phyloP scores from a whole-genome alignment of 2,797 vertebrate species.

The Sebastes diaconus region DNA sequence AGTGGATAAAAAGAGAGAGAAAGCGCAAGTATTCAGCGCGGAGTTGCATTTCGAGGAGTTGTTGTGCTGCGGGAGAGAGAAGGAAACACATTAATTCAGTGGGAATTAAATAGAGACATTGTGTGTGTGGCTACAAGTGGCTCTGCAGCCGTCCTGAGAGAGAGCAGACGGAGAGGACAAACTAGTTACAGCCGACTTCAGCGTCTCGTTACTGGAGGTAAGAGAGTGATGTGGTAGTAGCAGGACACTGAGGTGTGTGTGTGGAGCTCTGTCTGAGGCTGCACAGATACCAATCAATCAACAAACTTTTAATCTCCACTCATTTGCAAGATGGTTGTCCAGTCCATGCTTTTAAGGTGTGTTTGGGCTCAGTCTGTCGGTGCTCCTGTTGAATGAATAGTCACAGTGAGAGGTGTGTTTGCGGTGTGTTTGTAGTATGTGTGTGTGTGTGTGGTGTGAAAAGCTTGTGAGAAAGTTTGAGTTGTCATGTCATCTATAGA shows the following conservation, averaged over 20 bases:
- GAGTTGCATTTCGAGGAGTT: slow-evolving; percentile 37
- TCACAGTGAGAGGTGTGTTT: slow-evolving; percentile 14
- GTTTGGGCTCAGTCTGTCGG: not conserved
- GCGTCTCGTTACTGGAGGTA: slow-evolving; percentile 58
- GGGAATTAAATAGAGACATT: slow-evolving; percentile 71
- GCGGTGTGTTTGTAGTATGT: not conserved
- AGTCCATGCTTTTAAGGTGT: slow-evolving; percentile 14
- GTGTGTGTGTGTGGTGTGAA: not conserved
- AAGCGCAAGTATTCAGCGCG: slow-evolving; percentile 4
- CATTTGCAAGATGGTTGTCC: slow-evolving; percentile 7
- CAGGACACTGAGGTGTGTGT: not conserved
- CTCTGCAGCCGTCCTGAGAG: slow-evolving; percentile 32
- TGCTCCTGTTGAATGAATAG: slow-evolving; percentile 17
- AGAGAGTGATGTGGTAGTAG: slow-evolving; percentile 42
- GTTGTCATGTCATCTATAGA: slow-evolving; percentile 8
- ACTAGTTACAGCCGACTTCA: slow-evolving; percentile 42
- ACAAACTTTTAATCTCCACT: slow-evolving; percentile 30
- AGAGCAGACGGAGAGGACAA: slow-evolving; percentile 1
- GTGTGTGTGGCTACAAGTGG: slow-evolving; percentile 29
- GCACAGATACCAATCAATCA: slow-evolving; percentile 14
- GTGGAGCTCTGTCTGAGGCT: not conserved
- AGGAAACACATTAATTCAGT: slow-evolving; percentile 42
- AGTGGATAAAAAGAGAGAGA: slow-evolving; percentile 9
- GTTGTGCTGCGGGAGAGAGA: not conserved
- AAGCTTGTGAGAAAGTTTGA: slow-evolving; percentile 40